Percentiles rank a stretch among this genome's conserved stretches.
phyloP scores from a whole-genome alignment of 2,113 vertebrate species.

The Stegastes partitus region DNA sequence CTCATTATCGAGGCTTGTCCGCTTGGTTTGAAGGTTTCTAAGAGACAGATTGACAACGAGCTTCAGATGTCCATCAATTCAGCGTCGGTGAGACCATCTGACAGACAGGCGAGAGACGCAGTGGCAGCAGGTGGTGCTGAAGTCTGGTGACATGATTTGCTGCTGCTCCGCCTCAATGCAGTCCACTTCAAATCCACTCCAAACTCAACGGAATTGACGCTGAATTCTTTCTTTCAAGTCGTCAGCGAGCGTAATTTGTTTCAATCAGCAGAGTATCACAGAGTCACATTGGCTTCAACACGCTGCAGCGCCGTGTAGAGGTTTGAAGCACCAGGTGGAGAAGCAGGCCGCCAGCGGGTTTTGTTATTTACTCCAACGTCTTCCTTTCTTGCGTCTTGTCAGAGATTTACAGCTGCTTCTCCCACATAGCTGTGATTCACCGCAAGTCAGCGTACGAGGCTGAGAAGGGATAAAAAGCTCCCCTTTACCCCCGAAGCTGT shows the following conservation, averaged over 20 bases:
- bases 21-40: not conserved
- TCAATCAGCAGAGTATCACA: not conserved
- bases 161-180: not conserved
- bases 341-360: not conserved
- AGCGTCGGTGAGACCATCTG: slow-evolving; percentile 38
- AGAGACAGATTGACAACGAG: not conserved
- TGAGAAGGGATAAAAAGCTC: not conserved
- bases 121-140: slow-evolving; percentile 13
- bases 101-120: not conserved
- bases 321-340: slow-evolving; percentile 17
- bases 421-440: slow-evolving; percentile 23
- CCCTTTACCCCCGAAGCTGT: not conserved
- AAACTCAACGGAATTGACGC: not conserved
- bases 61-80: slow-evolving; percentile 23
- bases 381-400: slow-evolving; percentile 21
- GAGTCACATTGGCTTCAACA: not conserved
- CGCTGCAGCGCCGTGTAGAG: not conserved
- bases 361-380: slow-evolving; percentile 33
- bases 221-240: not conserved
- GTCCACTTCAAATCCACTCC: not conserved
- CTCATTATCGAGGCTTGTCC: not conserved
- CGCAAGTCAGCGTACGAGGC: not conserved
- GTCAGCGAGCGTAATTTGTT: not conserved
- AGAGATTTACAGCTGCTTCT: slow-evolving; percentile 24
- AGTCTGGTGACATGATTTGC: slow-evolving; percentile 22